Evolutionary conservation across 2,797 vertebrate species (phyloP), one percentile per base, ranked within the genome.

Genomic region (Kryptopterus vitreolus): DNA sequence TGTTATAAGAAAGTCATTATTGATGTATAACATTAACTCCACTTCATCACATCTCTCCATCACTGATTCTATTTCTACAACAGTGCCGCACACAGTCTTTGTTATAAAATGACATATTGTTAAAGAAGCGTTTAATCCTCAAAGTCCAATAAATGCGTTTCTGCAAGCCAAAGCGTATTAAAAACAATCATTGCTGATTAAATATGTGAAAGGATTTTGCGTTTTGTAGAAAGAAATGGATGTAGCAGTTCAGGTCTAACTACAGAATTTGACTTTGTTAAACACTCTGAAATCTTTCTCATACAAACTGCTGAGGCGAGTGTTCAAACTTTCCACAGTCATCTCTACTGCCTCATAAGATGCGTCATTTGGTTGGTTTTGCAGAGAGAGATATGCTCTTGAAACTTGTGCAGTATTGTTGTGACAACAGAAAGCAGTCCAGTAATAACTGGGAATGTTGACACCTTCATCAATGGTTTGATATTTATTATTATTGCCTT

Each of bases 371-470:
- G 43, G 13, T 22, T 31, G 8, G 2, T 65, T 66, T 38, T 77
- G 46, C 6, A 9, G 9, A 77, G 13, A 1, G 22, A 77, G 18
- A 20, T 52, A 77, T 13, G 59, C 75, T 1, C 3, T 53, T 10
- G 75, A 66, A 48, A 46, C 2, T 8, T 2, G 16, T 35, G n/a
- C 0, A 0, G 3, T n/a, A 0, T 65, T 16, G 12, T 0, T 52
- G 13, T 31, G 1, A 62, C 61, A 77, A 31, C 75, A 66, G 75
- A 50, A 77, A 35, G 75, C 75, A 35, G 75, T 22, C 75, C 75
- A 77, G 48, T 33, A 77, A 53, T 53, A 53, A 35, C 12, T 50
- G 61, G 75, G 75, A 53, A 77, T 38, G 22, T 77, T 77, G 24
- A 77, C 29, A n/a, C 75, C 61, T 24, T 77, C 2, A 3, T 16